Base-by-base conservation (phyloP, 2,113 vertebrate genomes). In the Sakesphorus luctuosus region DNA sequence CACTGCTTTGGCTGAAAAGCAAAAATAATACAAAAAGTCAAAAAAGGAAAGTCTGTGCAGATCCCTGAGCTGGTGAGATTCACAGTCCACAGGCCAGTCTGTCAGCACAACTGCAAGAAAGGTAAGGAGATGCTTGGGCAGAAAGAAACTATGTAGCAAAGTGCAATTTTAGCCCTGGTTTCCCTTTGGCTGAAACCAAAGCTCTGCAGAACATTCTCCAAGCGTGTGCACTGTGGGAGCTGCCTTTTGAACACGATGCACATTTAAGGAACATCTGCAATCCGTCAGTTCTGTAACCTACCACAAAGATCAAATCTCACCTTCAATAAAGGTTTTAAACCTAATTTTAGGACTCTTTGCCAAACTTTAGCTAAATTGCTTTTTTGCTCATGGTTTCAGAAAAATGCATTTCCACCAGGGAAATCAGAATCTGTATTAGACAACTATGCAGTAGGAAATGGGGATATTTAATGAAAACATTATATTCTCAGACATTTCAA, bases 171-270 rank as follows among this genome's bases (percentile, higher is more conserved):
- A 52, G 25, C 44, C 13, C 12, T 67, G 25, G 4, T 38, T 87
- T n/a, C 43, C 12, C 49, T 75, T 52, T 35, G 33, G 20, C 36
- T 65, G 66, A 68, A 91, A 61, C 18, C 31, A 40, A 52, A 79
- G 26, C 47, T 24, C n/a, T 26, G 23, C 18, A 18, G 49, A 53
- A 63, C 49, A 10, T 36, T 56, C 13, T 38, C 67, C 68, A 83
- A 11, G 13, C 13, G 18, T 6, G 9, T 0, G 0, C 1, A 9
- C 36, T 46, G 31, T 13, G 11, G 5, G 21, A 87, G 15, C 0
- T 79, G 31, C 20, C 46, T 72, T 79, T 18, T 38, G 29, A 90
- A 56, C 28, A 69, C 2, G 1, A 26, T 3, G 24, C 2, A 20
- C 13, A 7, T 61, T 58, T 55, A 38, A 29, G 69, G 63, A 50